phyloP scores from a whole-genome alignment of 2,113 vertebrate genomes.

The Sinosuthora webbiana region DNA sequence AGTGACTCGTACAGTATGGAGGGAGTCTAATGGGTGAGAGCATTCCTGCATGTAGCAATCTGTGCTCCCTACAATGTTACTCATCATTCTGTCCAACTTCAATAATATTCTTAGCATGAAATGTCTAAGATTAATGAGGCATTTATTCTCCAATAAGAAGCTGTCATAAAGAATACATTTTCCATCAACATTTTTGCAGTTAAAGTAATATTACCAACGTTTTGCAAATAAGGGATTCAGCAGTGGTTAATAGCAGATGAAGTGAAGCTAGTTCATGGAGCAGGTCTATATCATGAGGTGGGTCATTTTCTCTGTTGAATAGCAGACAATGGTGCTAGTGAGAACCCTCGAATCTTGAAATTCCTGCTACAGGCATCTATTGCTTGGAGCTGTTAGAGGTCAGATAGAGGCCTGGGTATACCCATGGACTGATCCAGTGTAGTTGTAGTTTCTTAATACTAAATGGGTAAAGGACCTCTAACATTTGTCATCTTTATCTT shows the following conservation, averaged over 20 bases:
- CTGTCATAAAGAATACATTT: slow-evolving; percentile 50
- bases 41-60: slow-evolving; percentile 56
- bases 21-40: slow-evolving; percentile 40
- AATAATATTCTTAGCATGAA: slow-evolving; percentile 70
- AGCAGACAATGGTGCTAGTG: not conserved
- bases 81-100: slow-evolving; percentile 66
- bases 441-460: not conserved
- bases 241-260: not conserved
- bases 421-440: not conserved
- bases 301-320: not conserved
- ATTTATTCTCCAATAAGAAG: slow-evolving; percentile 53
- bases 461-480: not conserved
- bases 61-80: slow-evolving; percentile 57
- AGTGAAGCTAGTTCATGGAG: not conserved
- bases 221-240: not conserved
- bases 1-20: slow-evolving; percentile 14
- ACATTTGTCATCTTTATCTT: not conserved
- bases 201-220: slow-evolving; percentile 28
- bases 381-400: not conserved
- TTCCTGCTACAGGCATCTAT: not conserved
- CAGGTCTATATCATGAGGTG: not conserved
- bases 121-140: slow-evolving; percentile 68
- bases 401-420: not conserved
- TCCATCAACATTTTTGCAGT: slow-evolving; percentile 18
- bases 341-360: not conserved